Evolutionary conservation across 2,797 vertebrate species (phyloP), one percentile per base, ranked within the genome.

Genomic region (Discoglossus pictus): DNA sequence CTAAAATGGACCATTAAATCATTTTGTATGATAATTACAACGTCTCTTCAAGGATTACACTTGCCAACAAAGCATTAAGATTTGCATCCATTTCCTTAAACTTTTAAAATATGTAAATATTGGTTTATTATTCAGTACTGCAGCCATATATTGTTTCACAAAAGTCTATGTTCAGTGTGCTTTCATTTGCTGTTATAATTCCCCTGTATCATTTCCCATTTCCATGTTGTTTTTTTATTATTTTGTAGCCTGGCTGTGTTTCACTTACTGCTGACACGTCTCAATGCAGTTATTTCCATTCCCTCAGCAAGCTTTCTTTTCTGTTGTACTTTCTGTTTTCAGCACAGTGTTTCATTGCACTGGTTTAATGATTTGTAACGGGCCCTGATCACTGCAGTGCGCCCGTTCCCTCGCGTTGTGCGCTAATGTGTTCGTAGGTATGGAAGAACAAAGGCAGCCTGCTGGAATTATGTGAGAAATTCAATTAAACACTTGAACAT

Each of bases 331-430:
- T 74, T 66, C 65, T 73, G 21, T 58, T 75, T 75, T 59, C 72
- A 25, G 6, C 39, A 63, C 72, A 74, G 68, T 68, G 76, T 78
- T 76, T 78, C 83, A 78, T 75, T 81, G 81, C 65, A 27, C 78
- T 78, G 74, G 75, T 79, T 86, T 87, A 89, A 87, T 86, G 83
- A 80, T 80, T 87, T 85, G 70, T 85, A 82, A 85, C 81, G 83
- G 56, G 73, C 84, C 35, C 79, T 70, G 73, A 79, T 75, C 2
- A 2, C 80, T 79, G 80, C 86, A 79, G 69, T 66, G 73, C 73
- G 81, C 79, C 65, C 18, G 76, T 87, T 81, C 73, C 79, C 79
- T 79, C 75, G 77, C 79, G 55, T 73, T 72, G 79, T 76, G 78
- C 86, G 76, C 82, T 80, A 88, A 73, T 73, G 20, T 73, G 73